Evolutionary conservation across 2,888 invertebrate species (phyloP).

Genomic region (Pocota personata): DNA sequence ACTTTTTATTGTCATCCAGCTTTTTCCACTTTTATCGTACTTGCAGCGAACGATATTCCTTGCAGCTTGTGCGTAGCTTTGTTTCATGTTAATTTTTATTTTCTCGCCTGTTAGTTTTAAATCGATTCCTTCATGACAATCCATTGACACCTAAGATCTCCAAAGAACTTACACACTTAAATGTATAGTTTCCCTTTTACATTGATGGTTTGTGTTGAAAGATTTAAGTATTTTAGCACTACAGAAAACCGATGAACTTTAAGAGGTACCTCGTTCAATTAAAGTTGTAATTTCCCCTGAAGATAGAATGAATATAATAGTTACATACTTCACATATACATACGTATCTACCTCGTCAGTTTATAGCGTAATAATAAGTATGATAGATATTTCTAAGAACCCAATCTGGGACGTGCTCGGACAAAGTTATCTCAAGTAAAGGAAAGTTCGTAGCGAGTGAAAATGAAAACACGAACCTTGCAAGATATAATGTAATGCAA

Average conservation of each 20-base stretch:
- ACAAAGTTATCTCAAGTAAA: background rate
- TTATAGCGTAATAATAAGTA: conserved; percentile 31
- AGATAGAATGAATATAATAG: background rate
- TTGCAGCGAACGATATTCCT: too few species aligned
- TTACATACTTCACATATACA: background rate
- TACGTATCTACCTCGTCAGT: background rate
- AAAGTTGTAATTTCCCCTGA: background rate
- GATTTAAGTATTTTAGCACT: background rate
- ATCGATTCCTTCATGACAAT: background rate
- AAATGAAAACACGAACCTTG: conserved; percentile 19
- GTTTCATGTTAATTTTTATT: too few species aligned
- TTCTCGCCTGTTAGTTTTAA: background rate
- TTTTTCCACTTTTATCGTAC: too few species aligned
- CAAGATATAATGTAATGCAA: conserved; percentile 20
- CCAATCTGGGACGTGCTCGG: conserved; percentile 40
- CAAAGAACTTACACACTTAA: background rate
- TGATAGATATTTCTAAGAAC: conserved; percentile 22
- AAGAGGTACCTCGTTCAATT: background rate
- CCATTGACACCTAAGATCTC: background rate
- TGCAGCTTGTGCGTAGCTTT: too few species aligned
- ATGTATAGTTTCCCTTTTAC: background rate
- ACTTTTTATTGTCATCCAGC: too few species aligned
- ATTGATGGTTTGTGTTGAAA: background rate
- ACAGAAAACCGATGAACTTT: background rate
- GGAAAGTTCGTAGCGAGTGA: background rate